Evolutionary conservation across 2,888 invertebrate species (phyloP), one percentile per base, ranked within the genome.

Genomic region (Plusia festucae): DNA sequence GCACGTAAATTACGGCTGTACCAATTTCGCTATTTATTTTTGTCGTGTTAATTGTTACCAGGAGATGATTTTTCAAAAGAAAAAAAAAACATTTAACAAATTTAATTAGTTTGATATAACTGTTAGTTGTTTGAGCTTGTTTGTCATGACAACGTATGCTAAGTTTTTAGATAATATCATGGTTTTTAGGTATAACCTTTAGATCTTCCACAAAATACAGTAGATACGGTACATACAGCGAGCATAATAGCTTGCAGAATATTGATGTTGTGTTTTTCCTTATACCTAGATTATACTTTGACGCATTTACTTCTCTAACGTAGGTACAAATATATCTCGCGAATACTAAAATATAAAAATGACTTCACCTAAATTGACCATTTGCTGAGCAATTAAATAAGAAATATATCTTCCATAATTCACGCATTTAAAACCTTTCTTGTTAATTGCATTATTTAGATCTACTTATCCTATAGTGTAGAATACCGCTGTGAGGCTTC

Each of bases 401-500:
- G 46, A 9, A 18, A 18, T 20, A 20, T 9, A 16, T 11, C 20
- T 11, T 11, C 46, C 7, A 13, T 49, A 18, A 20, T 49, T 9
- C 8, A 20, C 7, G 46, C n/a, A 18, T 52, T 13, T n/a, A 22
- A 59, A 52, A 51, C 58, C 58, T 51, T 52, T 20, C 18, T 49
- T 49, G 46, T 66, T 61, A 77, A 73, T 73, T 69, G 59, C 59
- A 73, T 67, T 73, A 69, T 60, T 73, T 54, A 18, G 59, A 77
- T 77, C 65, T 73, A 68, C 55, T 73, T 60, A 60, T 61, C 46
- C 55, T 61, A 73, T 73, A 57, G 59, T 69, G n/a, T n/a, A n/a
- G n/a, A n/a, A n/a, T n/a, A n/a, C 59, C 30, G 20, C 74, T 77
- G 65, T 73, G 78, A 22, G 65, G 65, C 65, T 77, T 73, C 55